Percentiles rank a stretch among this genome's conserved stretches.
Evolutionary conservation across 2,797 vertebrate species (phyloP).

Genomic region (Allochrocebus solatus): DNA sequence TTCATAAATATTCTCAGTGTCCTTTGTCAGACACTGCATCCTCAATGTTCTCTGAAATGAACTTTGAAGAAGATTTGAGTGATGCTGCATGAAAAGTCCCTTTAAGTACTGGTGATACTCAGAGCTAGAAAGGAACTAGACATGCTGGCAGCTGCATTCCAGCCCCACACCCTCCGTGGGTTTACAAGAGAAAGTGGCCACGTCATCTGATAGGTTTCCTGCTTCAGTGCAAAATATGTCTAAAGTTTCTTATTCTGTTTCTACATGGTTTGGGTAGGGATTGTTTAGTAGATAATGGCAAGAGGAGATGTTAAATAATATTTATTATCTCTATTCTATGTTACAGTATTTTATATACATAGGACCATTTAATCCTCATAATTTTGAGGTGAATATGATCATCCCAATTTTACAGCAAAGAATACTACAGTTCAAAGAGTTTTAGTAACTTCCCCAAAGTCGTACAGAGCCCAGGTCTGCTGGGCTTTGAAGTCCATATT

Average conservation of each 20-base stretch:
- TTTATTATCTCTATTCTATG: not conserved
- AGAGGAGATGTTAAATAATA: not conserved
- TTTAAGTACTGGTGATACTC: not conserved
- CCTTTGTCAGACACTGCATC: not conserved
- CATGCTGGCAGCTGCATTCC: fast-evolving
- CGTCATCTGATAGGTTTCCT: not conserved
- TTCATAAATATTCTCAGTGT: not conserved
- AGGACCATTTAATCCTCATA: not conserved
- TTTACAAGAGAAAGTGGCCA: not conserved
- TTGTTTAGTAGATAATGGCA: not conserved
- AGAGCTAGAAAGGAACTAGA: not conserved
- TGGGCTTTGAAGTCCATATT: not conserved
- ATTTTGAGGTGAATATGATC: not conserved
- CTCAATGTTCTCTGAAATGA: not conserved
- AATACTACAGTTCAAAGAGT: not conserved
- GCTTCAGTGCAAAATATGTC: not conserved
- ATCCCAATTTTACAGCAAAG: not conserved
- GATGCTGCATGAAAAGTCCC: not conserved
- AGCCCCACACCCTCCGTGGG: not conserved
- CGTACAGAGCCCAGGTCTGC: not conserved
- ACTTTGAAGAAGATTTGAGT: not conserved
- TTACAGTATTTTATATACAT: not conserved
- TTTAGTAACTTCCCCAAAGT: not conserved
- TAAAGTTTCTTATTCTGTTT: not conserved
- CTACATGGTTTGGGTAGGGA: too few species aligned